Conservation (phyloP, 2,797 vertebrate species). For the Antrozous pallidus region DNA sequence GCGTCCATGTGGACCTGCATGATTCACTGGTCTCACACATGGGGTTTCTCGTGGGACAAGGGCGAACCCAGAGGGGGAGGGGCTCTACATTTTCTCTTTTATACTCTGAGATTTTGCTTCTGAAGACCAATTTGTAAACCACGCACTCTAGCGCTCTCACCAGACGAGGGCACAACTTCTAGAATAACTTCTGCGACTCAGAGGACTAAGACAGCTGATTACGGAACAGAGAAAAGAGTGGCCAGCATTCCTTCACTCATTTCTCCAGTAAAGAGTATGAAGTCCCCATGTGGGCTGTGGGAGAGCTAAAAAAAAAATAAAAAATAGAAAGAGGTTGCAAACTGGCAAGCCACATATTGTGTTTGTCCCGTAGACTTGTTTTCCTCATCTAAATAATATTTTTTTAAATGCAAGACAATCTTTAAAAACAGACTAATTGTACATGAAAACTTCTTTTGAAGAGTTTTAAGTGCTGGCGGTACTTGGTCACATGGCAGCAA, state of each 20-base stretch:
- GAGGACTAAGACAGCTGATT: background rate
- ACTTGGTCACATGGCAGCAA: rapidly evolving
- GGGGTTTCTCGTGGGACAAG: background rate
- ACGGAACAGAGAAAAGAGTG: background rate
- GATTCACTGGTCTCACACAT: background rate
- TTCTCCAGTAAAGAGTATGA: background rate
- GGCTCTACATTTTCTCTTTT: background rate
- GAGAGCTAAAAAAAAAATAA: background rate
- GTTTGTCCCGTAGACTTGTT: no score
- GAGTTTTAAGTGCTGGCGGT: background rate
- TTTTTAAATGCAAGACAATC: background rate
- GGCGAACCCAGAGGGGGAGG: rapidly evolving
- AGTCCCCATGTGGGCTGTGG: background rate
- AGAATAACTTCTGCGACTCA: background rate
- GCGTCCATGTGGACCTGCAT: no score
- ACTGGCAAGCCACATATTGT: background rate
- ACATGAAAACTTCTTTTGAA: background rate
- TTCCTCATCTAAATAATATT: background rate
- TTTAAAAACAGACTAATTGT: background rate
- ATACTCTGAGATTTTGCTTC: background rate
- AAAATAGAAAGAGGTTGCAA: background rate
- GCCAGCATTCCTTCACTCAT: background rate
- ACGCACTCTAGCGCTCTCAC: background rate
- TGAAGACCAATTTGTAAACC: background rate
- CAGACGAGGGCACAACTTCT: background rate